phyloP scores from a whole-genome alignment of 2,888 invertebrate species.

The Spilosoma lubricipeda region DNA sequence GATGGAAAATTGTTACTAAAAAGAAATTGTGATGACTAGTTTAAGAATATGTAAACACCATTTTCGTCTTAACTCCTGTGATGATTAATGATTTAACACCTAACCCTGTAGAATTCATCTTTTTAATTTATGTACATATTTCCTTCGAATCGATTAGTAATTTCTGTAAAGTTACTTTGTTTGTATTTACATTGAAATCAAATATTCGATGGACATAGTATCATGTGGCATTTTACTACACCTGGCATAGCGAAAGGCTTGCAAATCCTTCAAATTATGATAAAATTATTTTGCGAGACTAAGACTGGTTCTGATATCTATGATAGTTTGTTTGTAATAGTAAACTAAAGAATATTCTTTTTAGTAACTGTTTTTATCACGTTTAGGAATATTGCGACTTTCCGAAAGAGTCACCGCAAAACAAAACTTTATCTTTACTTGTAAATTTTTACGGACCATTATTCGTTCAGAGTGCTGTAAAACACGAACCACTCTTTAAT shows the following conservation, averaged over 20 bases:
- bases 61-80: neutral
- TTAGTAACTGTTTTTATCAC: no score
- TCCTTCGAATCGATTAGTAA: neutral
- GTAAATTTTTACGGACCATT: no score
- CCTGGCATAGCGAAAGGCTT: neutral
- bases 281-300: neutral
- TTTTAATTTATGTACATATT: neutral
- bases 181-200: neutral
- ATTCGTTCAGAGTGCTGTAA: no score
- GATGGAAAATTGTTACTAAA: neutral
- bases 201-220: neutral
- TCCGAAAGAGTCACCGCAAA: no score
- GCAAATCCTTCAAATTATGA: neutral
- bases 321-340: neutral
- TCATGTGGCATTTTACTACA: neutral
- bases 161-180: neutral
- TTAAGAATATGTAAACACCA: neutral
- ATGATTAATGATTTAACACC: neutral
- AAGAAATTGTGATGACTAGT: neutral
- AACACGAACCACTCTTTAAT: no score
- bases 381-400: no score
- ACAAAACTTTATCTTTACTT: no score
- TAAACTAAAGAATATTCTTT: neutral
- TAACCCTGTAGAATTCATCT: neutral
- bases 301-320: neutral